These are phyloP conservation scores for Uria aalge DNA, from an alignment of 2,113 vertebrate genomes.

Conservation along the genomic window DNA sequence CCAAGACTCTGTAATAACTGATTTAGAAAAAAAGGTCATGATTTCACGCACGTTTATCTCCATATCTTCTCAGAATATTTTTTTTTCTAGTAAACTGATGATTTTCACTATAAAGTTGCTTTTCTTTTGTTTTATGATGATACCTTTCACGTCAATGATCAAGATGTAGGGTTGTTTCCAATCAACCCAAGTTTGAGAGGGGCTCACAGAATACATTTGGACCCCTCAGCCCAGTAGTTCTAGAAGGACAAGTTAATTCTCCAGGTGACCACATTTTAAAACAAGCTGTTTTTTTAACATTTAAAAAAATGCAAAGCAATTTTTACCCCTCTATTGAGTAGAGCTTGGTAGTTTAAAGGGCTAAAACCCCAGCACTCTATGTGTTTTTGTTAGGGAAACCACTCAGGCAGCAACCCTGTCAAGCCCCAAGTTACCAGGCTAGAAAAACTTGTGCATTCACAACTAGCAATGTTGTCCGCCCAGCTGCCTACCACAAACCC, in stretches of 20 bases:
- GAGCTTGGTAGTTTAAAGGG: not conserved
- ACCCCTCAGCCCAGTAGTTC: not conserved
- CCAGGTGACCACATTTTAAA: not conserved
- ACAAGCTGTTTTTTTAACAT: not conserved
- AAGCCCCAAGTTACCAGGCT: not conserved
- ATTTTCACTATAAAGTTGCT: not conserved
- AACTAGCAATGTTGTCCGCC: not conserved
- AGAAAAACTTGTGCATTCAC: not conserved
- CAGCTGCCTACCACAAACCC: not conserved
- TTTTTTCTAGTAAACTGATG: not conserved
- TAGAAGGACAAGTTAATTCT: not conserved
- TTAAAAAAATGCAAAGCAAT: not conserved
- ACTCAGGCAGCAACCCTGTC: not conserved
- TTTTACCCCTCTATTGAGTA: not conserved
- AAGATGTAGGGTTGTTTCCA: not conserved
- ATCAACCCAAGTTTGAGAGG: not conserved
- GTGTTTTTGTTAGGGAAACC: not conserved
- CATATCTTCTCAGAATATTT: not conserved
- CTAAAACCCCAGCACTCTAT: not conserved
- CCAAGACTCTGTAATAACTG: not conserved
- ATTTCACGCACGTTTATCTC: not conserved
- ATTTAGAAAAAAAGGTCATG: not conserved
- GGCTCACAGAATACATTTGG: not conserved
- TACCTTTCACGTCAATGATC: not conserved
- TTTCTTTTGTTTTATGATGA: not conserved